phyloP scores from a whole-genome alignment of 2,113 vertebrate species.

The Percina caprodes region DNA sequence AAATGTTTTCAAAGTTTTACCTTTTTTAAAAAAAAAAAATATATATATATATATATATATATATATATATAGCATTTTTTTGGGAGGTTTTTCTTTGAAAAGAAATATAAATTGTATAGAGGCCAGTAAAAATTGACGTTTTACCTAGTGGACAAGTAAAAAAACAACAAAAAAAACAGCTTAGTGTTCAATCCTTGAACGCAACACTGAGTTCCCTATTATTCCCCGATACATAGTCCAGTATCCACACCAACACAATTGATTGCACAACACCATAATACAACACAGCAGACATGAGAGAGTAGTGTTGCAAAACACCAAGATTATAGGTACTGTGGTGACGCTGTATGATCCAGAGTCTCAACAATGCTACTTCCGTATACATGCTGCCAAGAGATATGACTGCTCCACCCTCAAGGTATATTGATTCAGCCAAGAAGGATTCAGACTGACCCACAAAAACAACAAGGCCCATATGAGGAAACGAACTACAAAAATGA shows the following conservation, averaged over 20 bases:
- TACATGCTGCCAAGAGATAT: not conserved
- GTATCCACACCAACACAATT: not conserved
- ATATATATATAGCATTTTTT: no score
- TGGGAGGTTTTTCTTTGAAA: no score
- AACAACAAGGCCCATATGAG: not conserved
- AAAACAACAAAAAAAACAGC: no score
- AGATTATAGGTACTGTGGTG: not conserved
- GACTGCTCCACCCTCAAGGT: conserved; percentile 37
- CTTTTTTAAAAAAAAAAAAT: no score
- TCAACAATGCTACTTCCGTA: conserved; percentile 8
- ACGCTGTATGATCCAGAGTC: not conserved
- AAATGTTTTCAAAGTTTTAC: no score
- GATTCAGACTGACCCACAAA: conserved; percentile 11
- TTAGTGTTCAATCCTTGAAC: no score
- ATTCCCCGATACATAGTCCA: not conserved
- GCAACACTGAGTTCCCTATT: not conserved
- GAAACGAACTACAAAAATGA: not conserved
- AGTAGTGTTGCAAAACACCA: not conserved
- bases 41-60: no score
- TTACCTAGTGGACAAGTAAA: no score
- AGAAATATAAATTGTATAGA: no score
- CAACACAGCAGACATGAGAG: not conserved
- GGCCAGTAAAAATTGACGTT: no score
- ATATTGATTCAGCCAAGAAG: conserved; percentile 34
- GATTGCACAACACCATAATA: not conserved